Evolutionary conservation across 1,140 invertebrate genomes (phyloP), one percentile per base, ranked within the genome.

Genomic region (Drosophila sulfurigaster): DNA sequence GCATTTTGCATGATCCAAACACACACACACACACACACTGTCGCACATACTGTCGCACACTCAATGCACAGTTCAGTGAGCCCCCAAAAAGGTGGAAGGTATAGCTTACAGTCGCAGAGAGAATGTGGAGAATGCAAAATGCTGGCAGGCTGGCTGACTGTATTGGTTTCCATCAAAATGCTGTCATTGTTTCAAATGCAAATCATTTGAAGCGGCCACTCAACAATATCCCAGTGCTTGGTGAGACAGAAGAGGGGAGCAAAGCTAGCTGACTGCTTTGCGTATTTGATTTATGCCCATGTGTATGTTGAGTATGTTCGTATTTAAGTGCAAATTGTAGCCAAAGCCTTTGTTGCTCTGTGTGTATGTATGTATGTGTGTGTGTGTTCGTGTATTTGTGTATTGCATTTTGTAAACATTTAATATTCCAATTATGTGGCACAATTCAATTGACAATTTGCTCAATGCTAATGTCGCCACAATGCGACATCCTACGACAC

Each of bases 331-430:
- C 83, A 87, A 87, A 87, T 87, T 87, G 83, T 68, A 77, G 82
- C 76, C 51, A 66, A 71, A 71, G 79, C 63, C 52, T 28, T 49
- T 51, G 41, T 43, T 45, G 54, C 54, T 20, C 20, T 25, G 20
- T 52, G 58, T 38, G 45, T 30, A 3, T 49, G 43, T 57, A 1
- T 46, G 30, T 66, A 70, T 38, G 75, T 46, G 3, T 67, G 72
- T 11, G 64, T 10, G 6, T 30, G 35, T 13, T 15, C 11, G 51
- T 64, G 72, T 79, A 79, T 88, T 82, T 88, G 82, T 75, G 73
- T 87, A 78, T 87, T 87, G 73, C 68, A 82, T 88, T 88, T 87
- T 82, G 83, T 87, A 88, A 87, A 87, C 82, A 87, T 87, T 87
- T 87, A 88, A 87, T 87, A 88, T 82, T 87, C 83, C 82, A 87